These are phyloP conservation scores for Xylocopa sonorina DNA, from an alignment of 1,140 invertebrate genomes.

Conservation along the genomic window DNA sequence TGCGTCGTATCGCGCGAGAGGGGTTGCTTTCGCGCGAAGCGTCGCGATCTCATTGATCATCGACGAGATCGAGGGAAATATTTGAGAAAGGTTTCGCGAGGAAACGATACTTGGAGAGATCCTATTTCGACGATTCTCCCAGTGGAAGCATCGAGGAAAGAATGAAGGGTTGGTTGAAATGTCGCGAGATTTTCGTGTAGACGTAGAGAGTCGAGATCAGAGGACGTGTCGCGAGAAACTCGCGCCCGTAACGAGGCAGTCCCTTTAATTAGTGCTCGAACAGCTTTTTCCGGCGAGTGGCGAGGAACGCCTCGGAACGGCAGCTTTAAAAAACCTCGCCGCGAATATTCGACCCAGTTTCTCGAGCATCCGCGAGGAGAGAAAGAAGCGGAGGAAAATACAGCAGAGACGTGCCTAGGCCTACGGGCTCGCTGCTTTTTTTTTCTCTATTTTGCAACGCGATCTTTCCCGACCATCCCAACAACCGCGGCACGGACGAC, in stretches of 20 bases:
- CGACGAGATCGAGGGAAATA: neutral
- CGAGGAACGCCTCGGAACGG: constrained; percentile 23
- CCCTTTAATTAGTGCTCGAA: constrained; percentile 55
- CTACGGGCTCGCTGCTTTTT: constrained; percentile 12
- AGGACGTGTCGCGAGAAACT: constrained; percentile 31
- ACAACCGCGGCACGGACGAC: neutral
- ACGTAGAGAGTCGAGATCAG: no score
- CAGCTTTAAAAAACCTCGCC: constrained; percentile 43
- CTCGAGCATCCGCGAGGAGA: constrained; percentile 24
- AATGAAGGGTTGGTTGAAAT: no score
- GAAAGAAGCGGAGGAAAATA: no score
- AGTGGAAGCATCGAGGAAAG: no score
- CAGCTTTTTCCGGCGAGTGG: constrained; percentile 30
- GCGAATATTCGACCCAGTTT: constrained; percentile 54
- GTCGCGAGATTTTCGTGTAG: no score
- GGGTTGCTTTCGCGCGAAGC: neutral
- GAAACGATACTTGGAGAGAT: no score
- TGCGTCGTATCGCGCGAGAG: neutral
- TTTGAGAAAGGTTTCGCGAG: neutral
- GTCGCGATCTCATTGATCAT: neutral
- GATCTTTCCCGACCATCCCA: no score
- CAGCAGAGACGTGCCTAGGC: constrained; percentile 15
- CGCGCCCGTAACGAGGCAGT: neutral
- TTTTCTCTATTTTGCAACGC: neutral
- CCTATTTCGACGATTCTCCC: no score